Evolutionary conservation across 2,888 invertebrate species (phyloP).

Genomic region (Hypselothyrea guttata): DNA sequence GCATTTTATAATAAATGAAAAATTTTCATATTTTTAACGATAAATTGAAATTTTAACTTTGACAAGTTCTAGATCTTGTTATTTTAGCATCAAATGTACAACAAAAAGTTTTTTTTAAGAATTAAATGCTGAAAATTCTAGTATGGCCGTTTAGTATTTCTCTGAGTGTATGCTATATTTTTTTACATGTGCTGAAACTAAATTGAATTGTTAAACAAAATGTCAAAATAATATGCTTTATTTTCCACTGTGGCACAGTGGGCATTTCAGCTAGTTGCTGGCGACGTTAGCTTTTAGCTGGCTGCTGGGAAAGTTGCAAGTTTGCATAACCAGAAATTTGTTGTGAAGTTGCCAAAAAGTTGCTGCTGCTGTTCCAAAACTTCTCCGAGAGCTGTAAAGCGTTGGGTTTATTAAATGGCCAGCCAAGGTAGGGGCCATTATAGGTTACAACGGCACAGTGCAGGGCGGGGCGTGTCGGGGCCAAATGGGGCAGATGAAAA

Average conservation of each 20-base stretch:
- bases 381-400: conserved; percentile 50
- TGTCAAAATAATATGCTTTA: no score
- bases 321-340: conserved; percentile 61
- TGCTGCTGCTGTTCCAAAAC: conserved; percentile 41
- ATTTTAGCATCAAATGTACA: no score
- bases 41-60: no score
- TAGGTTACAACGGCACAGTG: not conserved
- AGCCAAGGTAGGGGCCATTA: not conserved
- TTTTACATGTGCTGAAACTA: no score
- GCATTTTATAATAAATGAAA: no score
- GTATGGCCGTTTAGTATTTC: no score
- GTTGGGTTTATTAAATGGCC: conserved; percentile 53
- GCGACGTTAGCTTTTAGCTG: conserved; percentile 3
- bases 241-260: conserved; percentile 9
- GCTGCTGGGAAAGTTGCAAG: conserved; percentile 47
- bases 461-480: not conserved
- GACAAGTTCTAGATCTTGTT: no score
- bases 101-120: no score
- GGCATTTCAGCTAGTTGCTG: conserved; percentile 7
- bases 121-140: no score
- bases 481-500: conserved; percentile 44
- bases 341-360: conserved; percentile 61
- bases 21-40: no score
- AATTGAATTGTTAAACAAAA: no score
- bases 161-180: no score